Base-by-base conservation (phyloP, 30 jellyfish, hydroid and myxozoan genomes). In the Pseudorhiza aurosa region DNA sequence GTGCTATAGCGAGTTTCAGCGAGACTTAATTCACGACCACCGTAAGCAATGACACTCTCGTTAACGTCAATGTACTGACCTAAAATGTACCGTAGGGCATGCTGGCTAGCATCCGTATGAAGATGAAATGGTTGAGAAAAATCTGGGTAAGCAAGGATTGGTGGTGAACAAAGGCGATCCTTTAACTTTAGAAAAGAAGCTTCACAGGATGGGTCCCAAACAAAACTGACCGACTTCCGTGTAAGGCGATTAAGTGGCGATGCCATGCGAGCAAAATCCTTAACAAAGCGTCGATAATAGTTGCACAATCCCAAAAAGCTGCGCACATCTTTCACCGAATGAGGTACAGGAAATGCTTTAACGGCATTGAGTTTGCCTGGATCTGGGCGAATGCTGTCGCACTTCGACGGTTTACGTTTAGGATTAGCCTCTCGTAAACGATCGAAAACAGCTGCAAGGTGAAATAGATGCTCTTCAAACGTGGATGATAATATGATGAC, bases 321-420 rank as follows among this genome's bases (percentile, higher is more conserved):
- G 40, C 82, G 67, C 28, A 46, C 68, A 43, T 40, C 67, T 42
- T 46, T 46, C 27, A 68, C 67, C 6, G 47, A 68, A 8, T 39
- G 19, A 40, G 87, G 87, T 8, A 37, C 77, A 24, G 87, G 87
- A 58, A 53, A 74, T 6, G 62, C 15, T 32, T 58, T 42, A 19
- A 53, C 77, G 17, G 76, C 40, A 9, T 21, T 26, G 19, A 67
- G 24, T 35, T 80, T 80, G 10, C 44, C 74, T 8, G 85, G 92
- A 37, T 82, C 94, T 22, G 87, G 88, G 6, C 70, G 27, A 19
- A 82, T 39, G n/a, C 94, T 89, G 4, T 55, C 22, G 82, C 88
- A 68, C 58, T 82, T 70, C 12, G 71, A n/a, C 0, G 83, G 71
- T 25, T 77, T 86, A 63, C 78, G 19, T 40, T 58, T 74, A 12